Evolutionary conservation across 2,888 invertebrate genomes (phyloP).

Genomic region (Resseliella maxima): DNA sequence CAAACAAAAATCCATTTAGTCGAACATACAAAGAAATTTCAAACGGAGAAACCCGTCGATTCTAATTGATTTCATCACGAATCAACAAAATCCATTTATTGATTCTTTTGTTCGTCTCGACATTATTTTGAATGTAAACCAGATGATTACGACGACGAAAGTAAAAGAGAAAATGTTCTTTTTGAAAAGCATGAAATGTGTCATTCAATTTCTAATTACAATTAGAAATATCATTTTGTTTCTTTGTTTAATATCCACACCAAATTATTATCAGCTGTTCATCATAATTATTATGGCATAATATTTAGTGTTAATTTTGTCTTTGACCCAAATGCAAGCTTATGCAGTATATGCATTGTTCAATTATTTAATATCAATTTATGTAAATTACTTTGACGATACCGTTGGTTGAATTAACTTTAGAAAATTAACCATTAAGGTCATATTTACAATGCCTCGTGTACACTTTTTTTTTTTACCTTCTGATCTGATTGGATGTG

Average conservation of each 20-base stretch:
- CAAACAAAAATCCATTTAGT: no score
- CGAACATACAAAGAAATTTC: no score
- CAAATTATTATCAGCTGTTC: slow-evolving; percentile 3
- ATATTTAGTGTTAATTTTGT: background rate
- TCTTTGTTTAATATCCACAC: background rate
- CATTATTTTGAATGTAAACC: no score
- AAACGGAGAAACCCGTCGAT: no score
- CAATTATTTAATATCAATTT: slow-evolving; percentile 48
- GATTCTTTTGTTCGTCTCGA: no score
- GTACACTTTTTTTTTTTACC: background rate
- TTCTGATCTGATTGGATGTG: background rate
- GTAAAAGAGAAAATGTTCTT: no score
- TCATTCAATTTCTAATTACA: background rate
- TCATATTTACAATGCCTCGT: background rate
- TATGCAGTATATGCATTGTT: background rate
- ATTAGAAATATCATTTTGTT: background rate
- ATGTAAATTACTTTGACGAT: slow-evolving; percentile 6
- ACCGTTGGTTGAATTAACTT: background rate
- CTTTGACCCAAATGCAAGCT: slow-evolving; percentile 42
- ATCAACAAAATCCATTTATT: no score
- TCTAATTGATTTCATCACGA: no score
- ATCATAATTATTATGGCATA: background rate
- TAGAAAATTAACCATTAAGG: background rate
- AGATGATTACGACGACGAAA: no score
- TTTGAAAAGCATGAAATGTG: background rate